phyloP scores from a whole-genome alignment of 2,797 vertebrate genomes.

The Apodemus agrarius region DNA sequence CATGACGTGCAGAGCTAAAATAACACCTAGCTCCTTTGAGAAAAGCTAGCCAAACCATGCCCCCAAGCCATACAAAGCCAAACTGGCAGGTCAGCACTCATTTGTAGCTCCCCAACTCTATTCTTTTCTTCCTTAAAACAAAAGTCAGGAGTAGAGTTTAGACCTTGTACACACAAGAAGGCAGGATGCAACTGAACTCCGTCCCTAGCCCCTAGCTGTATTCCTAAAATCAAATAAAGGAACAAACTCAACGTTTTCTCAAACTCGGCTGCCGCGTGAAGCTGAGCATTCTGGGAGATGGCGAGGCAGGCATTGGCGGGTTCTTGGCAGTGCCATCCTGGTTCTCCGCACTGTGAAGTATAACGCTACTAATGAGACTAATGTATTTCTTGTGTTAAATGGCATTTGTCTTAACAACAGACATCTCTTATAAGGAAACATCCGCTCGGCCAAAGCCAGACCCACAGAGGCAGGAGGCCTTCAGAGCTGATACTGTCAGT shows the following conservation, averaged over 20 bases:
- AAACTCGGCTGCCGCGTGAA: background rate
- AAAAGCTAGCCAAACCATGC: background rate
- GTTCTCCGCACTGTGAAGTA: accelerated
- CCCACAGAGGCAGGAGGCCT: background rate
- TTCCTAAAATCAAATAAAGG: background rate
- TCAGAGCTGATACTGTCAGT: background rate
- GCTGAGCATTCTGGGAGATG: background rate
- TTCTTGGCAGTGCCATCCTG: background rate
- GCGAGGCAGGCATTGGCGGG: too few relatives aligned
- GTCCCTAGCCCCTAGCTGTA: too few relatives aligned
- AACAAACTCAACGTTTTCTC: background rate
- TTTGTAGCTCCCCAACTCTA: accelerated
- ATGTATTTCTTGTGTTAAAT: background rate
- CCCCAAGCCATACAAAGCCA: background rate
- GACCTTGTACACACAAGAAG: background rate
- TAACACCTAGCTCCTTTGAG: background rate
- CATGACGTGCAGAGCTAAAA: background rate
- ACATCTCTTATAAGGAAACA: background rate
- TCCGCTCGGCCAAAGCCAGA: accelerated
- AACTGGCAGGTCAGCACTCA: background rate
- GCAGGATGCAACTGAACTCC: background rate
- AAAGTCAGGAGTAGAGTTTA: background rate
- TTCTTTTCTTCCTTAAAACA: background rate
- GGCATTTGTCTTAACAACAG: background rate
- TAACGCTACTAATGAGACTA: background rate